Evolutionary conservation across 1,140 invertebrate species (phyloP), one percentile per base, ranked within the genome.

Genomic region (Zaprionus nigranus): DNA sequence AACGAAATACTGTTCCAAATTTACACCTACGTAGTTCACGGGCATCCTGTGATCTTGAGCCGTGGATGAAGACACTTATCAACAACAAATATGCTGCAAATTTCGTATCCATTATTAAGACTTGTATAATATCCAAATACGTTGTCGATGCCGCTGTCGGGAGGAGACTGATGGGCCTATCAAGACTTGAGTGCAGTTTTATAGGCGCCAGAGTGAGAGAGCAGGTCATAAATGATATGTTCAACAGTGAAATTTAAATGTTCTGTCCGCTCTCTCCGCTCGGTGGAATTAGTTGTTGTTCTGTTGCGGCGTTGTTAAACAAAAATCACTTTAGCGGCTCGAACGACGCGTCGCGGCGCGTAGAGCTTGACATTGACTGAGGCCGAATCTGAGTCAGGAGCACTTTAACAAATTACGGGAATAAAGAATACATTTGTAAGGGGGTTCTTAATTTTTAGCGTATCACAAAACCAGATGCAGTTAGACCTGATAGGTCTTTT

Each of bases 161-260:
- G 22, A 59, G 26, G 34, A 56, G 58, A 88, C 84, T 87, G 71
- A 59, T 69, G 24, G 30, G 59, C 43, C 72, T 72, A 36, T 51
- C 59, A 40, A 7, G 28, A 34, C 6, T 15, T 61, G 64, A 30
- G 61, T 40, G 46, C 61, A 57, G 68, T 84, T 87, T 81, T 87
- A 87, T 87, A 87, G 53, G 49, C 6, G 15, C n/a, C 5, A 22
- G 38, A 60, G 38, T 6, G 38, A 28, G 22, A 46, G 75, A 38
- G 34, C 56, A 20, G 22, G 66, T 43, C 60, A 56, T 71, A 84
- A 79, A 76, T 72, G 46, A 63, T 49, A 58, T 69, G 17, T 54
- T 61, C 59, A 51, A 74, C 61, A 79, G 70, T 49, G 56, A 67
- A 68, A 68, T 85, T 84, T 76, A 74, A 72, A 66, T 67, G 54